A percentile compares a stretch with the other conserved stretches of the same genome.
These are phyloP conservation scores for Galemys pyrenaicus DNA, from an alignment of 2,113 vertebrate genomes.

Conservation along the genomic window DNA sequence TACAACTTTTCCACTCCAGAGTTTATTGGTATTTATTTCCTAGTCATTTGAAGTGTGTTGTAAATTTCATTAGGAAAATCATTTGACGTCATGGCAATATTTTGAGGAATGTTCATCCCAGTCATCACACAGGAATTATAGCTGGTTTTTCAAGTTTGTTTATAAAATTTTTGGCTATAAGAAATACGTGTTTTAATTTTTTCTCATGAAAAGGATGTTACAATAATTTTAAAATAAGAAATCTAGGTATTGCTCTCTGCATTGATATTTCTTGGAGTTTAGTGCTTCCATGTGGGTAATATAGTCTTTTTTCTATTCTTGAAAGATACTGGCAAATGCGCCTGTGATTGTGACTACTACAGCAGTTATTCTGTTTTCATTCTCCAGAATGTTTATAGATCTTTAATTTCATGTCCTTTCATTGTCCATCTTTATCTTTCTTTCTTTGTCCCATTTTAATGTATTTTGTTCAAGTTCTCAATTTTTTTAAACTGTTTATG, in stretches of 20 bases:
- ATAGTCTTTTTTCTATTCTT: neutral
- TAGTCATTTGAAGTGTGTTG: neutral
- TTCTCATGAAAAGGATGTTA: neutral
- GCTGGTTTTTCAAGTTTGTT: neutral
- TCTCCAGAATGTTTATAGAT: neutral
- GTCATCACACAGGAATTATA: neutral
- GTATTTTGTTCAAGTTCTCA: neutral
- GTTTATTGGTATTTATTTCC: constrained; percentile 16
- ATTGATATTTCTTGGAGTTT: neutral
- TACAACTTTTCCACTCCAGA: neutral
- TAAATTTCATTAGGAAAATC: too few species aligned
- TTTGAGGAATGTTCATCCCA: neutral
- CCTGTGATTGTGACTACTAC: neutral
- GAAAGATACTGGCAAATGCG: neutral
- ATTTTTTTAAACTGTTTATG: neutral
- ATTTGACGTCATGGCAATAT: neutral
- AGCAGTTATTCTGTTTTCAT: neutral
- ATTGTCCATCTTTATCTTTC: neutral
- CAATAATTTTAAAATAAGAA: neutral
- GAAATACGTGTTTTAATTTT: neutral
- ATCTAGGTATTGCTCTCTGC: neutral
- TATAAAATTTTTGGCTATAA: neutral
- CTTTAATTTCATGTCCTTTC: neutral
- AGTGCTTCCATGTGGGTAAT: neutral
- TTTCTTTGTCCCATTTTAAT: neutral